Evolutionary conservation across 2,797 vertebrate genomes (phyloP).

Genomic region (Vipera ursinii): DNA sequence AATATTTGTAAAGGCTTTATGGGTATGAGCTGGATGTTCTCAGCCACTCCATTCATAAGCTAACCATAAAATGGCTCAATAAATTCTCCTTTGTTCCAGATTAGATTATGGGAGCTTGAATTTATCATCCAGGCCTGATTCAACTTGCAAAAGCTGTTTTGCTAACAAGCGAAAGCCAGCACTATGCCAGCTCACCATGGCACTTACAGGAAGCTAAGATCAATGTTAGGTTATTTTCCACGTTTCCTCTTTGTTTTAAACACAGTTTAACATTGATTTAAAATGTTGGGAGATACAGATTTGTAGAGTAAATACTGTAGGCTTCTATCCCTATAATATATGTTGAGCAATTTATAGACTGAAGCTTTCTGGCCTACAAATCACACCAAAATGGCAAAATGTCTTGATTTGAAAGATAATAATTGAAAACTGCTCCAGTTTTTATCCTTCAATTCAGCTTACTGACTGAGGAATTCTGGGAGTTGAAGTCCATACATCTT

Average conservation of each 20-base stretch:
- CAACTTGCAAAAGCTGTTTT: background rate
- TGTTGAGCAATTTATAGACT: background rate
- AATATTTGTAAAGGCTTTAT: background rate
- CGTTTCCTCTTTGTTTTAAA: background rate
- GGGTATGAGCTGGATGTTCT: background rate
- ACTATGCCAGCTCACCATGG: background rate
- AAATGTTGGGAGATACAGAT: background rate
- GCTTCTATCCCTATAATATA: background rate
- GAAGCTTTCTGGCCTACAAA: background rate
- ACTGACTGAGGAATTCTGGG: background rate
- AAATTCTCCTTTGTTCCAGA: background rate
- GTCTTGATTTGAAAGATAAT: background rate
- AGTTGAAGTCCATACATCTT: background rate
- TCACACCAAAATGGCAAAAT: background rate
- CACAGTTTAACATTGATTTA: background rate
- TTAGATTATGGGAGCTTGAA: background rate
- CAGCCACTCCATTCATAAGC: background rate
- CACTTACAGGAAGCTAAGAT: background rate
- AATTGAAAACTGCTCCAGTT: background rate
- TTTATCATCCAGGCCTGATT: background rate
- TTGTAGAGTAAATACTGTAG: background rate
- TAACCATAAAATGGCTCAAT: background rate
- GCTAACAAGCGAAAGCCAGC: background rate
- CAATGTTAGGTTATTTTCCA: background rate
- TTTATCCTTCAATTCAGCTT: background rate